Conservation (phyloP, 2,113 vertebrate genomes). For the Lutjanus erythropterus region DNA sequence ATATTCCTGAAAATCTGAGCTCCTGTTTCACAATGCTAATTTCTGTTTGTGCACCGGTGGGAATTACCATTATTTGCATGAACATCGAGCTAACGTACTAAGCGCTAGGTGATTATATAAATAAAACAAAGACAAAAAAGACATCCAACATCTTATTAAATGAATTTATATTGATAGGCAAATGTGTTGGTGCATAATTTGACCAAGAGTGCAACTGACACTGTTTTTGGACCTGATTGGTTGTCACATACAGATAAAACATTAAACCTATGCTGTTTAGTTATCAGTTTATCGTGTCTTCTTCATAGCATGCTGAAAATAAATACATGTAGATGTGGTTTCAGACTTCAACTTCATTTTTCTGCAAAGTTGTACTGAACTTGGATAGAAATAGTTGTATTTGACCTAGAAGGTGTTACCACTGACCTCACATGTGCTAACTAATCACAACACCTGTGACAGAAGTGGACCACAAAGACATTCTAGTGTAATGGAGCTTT, state of each 20-base stretch:
- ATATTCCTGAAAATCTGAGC: too few relatives aligned
- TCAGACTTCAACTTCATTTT: background rate
- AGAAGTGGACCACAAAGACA: background rate
- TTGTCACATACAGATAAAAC: too few relatives aligned
- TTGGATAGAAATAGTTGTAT: background rate
- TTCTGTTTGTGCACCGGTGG: too few relatives aligned
- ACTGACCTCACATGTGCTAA: background rate
- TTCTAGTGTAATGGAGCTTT: too few relatives aligned
- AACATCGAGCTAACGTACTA: too few relatives aligned
- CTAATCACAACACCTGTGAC: background rate
- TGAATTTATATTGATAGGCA: background rate
- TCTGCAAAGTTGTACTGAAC: background rate
- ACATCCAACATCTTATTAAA: background rate
- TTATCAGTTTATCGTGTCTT: background rate
- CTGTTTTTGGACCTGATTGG: too few relatives aligned
- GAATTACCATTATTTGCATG: too few relatives aligned
- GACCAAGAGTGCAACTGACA: too few relatives aligned
- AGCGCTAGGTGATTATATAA: too few relatives aligned
- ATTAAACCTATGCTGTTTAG: background rate
- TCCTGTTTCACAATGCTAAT: too few relatives aligned
- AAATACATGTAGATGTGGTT: background rate
- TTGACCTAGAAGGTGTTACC: background rate
- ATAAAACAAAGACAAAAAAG: too few relatives aligned
- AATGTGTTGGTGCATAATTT: too few relatives aligned
- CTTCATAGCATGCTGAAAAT: background rate